A percentile compares a stretch with the other conserved stretches of the same genome.
phyloP scores from a whole-genome alignment of 2,888 invertebrate species.

The Ochlodes sylvanus region DNA sequence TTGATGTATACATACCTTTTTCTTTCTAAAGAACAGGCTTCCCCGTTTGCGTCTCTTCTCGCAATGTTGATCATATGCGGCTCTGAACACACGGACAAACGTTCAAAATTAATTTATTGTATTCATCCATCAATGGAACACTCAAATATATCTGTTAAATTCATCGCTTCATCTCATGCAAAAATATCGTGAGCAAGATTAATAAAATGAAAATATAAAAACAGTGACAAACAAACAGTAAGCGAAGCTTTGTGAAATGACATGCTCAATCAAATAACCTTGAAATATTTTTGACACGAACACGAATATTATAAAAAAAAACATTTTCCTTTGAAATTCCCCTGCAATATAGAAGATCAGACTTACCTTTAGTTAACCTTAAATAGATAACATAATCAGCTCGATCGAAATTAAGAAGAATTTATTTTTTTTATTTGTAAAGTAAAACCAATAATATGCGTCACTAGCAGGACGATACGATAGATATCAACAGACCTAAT shows the following conservation, averaged over 20 bases:
- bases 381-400: no score
- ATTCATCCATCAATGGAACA: background rate
- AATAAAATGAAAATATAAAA: slow-evolving; percentile 39
- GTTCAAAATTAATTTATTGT: slow-evolving; percentile 10
- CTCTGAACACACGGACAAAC: slow-evolving; percentile 64
- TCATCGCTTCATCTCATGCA: slow-evolving; percentile 21
- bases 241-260: slow-evolving; percentile 56
- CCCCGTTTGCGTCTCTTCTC: slow-evolving; percentile 95
- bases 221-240: slow-evolving; percentile 43
- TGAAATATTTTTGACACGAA: no score
- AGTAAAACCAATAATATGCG: no score
- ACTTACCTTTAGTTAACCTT: no score
- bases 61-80: slow-evolving; percentile 89
- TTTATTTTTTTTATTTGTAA: no score
- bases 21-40: slow-evolving; percentile 96
- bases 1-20: slow-evolving; percentile 85
- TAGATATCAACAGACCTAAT: no score
- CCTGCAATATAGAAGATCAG: background rate
- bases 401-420: no score
- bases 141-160: no score
- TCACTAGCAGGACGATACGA: no score
- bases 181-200: slow-evolving; percentile 39
- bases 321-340: background rate
- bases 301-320: no score
- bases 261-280: slow-evolving; percentile 40